phyloP scores from a whole-genome alignment of 1,140 invertebrate species.

The Tetragnatha versicolor region DNA sequence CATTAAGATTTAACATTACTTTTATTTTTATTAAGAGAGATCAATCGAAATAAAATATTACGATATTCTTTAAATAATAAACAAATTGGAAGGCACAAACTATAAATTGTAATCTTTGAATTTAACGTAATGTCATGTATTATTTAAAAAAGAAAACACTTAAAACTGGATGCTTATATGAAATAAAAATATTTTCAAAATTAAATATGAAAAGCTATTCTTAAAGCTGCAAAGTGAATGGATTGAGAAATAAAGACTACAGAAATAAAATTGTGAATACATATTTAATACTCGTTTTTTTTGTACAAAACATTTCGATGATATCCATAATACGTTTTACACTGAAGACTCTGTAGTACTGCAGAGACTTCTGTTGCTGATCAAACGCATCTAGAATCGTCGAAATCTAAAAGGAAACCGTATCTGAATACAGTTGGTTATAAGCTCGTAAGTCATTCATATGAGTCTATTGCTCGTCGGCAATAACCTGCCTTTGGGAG shows the following conservation, averaged over 20 bases:
- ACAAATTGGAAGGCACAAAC: too few species aligned
- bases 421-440: slow-evolving; percentile 10
- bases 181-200: neutral
- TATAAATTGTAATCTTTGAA: neutral
- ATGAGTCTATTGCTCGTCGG: neutral
- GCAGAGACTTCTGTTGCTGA: neutral
- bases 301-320: slow-evolving; percentile 46
- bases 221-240: too few species aligned
- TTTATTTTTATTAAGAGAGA: too few species aligned
- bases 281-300: slow-evolving; percentile 33
- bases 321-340: slow-evolving; percentile 16
- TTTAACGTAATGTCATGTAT: neutral
- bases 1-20: too few species aligned
- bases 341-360: neutral
- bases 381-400: slow-evolving; percentile 1
- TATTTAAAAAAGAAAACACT: neutral
- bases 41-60: too few species aligned
- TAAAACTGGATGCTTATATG: neutral
- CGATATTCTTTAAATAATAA: too few species aligned
- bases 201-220: neutral
- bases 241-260: neutral
- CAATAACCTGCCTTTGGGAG: neutral
- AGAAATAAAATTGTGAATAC: slow-evolving; percentile 24
- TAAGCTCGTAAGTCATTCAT: slow-evolving; percentile 39
- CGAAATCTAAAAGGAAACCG: slow-evolving; percentile 28